phyloP scores from a whole-genome alignment of 2,888 invertebrate genomes.

The Caenorhabditis macrosperma region DNA sequence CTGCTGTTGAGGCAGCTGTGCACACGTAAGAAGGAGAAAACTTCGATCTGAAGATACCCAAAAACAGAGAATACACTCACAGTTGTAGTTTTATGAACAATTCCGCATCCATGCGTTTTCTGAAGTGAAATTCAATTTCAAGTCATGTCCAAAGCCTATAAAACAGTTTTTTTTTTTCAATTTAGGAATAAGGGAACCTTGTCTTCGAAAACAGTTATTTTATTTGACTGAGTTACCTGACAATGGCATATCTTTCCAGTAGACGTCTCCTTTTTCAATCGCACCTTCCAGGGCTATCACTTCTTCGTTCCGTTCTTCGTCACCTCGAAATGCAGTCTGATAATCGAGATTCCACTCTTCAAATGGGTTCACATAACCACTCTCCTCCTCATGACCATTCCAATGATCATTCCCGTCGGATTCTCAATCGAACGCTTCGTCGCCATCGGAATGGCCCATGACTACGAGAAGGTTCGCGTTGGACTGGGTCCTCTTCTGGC shows the following conservation, averaged over 20 bases:
- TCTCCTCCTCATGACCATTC: constrained; percentile 20
- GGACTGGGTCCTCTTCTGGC: constrained; percentile 20
- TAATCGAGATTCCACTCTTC: constrained; percentile 17
- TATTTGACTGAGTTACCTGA: too few relatives aligned
- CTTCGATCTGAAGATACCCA: too few relatives aligned
- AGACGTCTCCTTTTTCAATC: too few relatives aligned
- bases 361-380: not conserved
- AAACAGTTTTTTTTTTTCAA: too few relatives aligned
- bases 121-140: too few relatives aligned
- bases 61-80: too few relatives aligned
- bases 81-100: too few relatives aligned
- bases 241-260: too few relatives aligned
- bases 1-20: too few relatives aligned
- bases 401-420: constrained; percentile 33
- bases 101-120: too few relatives aligned
- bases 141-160: too few relatives aligned
- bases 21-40: too few relatives aligned
- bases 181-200: not conserved
- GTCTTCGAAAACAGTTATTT: constrained; percentile 5
- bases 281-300: constrained; percentile 49
- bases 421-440: constrained; percentile 41
- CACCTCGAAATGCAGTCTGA: constrained; percentile 16
- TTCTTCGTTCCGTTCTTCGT: constrained; percentile 24
- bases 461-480: constrained; percentile 25
- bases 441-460: constrained; percentile 21